A percentile compares a stretch with the other conserved stretches of the same genome.
These are phyloP conservation scores for Channa maculata DNA, from an alignment of 2,113 vertebrate genomes.

Conservation along the genomic window DNA sequence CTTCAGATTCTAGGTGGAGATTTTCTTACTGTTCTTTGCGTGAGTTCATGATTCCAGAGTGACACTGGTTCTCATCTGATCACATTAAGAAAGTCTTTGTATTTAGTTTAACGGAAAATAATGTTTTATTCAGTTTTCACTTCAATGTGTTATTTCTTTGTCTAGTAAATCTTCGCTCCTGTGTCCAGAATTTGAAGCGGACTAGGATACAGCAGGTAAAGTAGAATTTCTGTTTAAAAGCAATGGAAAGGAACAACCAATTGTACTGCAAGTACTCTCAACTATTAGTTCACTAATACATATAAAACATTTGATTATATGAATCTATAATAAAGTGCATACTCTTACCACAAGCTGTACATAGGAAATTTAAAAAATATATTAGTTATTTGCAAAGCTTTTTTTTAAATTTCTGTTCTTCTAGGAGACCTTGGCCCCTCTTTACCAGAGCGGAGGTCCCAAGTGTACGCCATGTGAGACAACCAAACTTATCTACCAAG, in stretches of 20 bases:
- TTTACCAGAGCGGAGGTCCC: constrained; percentile 68
- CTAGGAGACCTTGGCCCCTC: constrained; percentile 82
- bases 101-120: too few relatives aligned
- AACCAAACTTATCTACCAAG: constrained; percentile 72
- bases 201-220: constrained; percentile 84
- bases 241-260: not conserved
- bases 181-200: constrained; percentile 85
- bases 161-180: constrained; percentile 83
- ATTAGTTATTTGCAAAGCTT: not conserved
- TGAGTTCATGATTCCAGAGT: too few relatives aligned
- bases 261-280: not conserved
- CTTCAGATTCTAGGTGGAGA: too few relatives aligned
- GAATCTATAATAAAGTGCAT: too few relatives aligned
- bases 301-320: too few relatives aligned
- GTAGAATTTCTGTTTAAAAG: not conserved
- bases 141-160: constrained; percentile 18
- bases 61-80: too few relatives aligned
- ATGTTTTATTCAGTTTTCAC: not conserved
- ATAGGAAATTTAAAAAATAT: too few relatives aligned
- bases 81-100: too few relatives aligned
- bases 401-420: constrained; percentile 13
- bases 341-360: too few relatives aligned
- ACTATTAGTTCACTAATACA: too few relatives aligned
- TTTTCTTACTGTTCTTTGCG: not conserved
- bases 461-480: constrained; percentile 73